These are phyloP conservation scores for Osmerus eperlanus DNA, from an alignment of 2,113 vertebrate genomes.

Conservation along the genomic window DNA sequence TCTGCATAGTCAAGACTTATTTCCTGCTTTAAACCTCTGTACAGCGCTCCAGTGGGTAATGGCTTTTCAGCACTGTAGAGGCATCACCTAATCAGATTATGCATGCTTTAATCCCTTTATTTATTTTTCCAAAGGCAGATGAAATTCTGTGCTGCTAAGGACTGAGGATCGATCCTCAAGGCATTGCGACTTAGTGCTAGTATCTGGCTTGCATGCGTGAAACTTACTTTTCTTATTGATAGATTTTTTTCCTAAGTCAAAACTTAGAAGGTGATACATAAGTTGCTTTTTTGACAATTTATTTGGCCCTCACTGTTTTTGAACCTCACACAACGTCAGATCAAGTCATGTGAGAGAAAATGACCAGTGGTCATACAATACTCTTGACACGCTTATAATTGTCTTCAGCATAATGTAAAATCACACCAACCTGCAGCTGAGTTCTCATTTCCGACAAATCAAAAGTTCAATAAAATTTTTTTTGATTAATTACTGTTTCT, in stretches of 20 bases:
- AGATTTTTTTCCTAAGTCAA: constrained; percentile 2
- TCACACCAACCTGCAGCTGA: constrained; percentile 36
- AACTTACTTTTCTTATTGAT: constrained; percentile 49
- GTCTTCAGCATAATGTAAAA: constrained; percentile 62
- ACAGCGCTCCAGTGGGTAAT: constrained; percentile 27
- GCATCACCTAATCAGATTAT: constrained; percentile 54
- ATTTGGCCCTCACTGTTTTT: background rate
- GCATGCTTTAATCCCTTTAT: constrained; percentile 52
- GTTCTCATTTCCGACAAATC: constrained; percentile 5
- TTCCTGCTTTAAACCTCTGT: constrained; percentile 7
- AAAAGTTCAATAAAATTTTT: constrained; percentile 27
- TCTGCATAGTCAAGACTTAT: too few relatives aligned
- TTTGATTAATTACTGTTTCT: constrained; percentile 65
- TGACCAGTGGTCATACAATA: constrained; percentile 59
- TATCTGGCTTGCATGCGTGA: constrained; percentile 29
- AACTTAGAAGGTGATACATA: too few relatives aligned
- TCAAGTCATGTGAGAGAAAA: constrained; percentile 28
- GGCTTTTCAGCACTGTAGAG: constrained; percentile 39
- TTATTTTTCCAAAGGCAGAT: constrained; percentile 52
- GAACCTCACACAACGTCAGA: constrained; percentile 25
- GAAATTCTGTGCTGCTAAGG: constrained; percentile 50
- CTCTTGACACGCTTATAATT: constrained; percentile 65
- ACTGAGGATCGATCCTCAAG: constrained; percentile 51
- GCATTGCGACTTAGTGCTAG: constrained; percentile 32
- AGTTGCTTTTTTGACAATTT: too few relatives aligned